These are phyloP conservation scores for Linnaemya vulpina DNA, from an alignment of 2,888 invertebrate genomes.

Conservation along the genomic window DNA sequence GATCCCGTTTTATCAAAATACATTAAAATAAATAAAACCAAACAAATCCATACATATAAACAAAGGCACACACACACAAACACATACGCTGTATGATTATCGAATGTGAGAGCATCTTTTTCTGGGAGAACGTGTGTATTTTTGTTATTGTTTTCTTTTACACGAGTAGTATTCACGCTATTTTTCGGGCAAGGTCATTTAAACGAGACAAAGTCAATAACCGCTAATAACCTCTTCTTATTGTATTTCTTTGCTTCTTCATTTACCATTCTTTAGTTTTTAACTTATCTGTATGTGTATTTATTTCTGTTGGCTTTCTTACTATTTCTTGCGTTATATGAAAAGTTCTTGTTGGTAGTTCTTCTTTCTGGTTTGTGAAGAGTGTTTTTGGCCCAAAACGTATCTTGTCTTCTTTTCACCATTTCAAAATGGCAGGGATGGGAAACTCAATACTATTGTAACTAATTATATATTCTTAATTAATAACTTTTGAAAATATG, in stretches of 20 bases:
- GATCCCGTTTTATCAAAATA: constrained; percentile 54
- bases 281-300: not conserved
- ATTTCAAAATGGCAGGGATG: constrained; percentile 7
- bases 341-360: constrained; percentile 3
- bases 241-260: constrained; percentile 40
- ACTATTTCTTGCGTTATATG: constrained; percentile 6
- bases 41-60: not conserved
- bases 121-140: constrained; percentile 42
- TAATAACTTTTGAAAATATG: too few relatives aligned
- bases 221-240: constrained; percentile 82
- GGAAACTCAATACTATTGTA: not conserved
- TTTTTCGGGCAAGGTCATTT: constrained; percentile 83
- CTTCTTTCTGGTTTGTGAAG: too few relatives aligned
- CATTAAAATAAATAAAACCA: constrained; percentile 11
- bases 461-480: too few relatives aligned
- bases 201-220: constrained; percentile 83
- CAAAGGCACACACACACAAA: not conserved
- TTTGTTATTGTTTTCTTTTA: constrained; percentile 42
- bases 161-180: constrained; percentile 72
- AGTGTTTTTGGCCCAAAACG: constrained; percentile 19
- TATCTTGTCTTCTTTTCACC: not conserved
- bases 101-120: constrained; percentile 30
- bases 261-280: constrained; percentile 45
- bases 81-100: not conserved
- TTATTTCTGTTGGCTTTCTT: constrained; percentile 24